phyloP scores from a whole-genome alignment of 2,888 invertebrate species.

The Epinotia bilunana region DNA sequence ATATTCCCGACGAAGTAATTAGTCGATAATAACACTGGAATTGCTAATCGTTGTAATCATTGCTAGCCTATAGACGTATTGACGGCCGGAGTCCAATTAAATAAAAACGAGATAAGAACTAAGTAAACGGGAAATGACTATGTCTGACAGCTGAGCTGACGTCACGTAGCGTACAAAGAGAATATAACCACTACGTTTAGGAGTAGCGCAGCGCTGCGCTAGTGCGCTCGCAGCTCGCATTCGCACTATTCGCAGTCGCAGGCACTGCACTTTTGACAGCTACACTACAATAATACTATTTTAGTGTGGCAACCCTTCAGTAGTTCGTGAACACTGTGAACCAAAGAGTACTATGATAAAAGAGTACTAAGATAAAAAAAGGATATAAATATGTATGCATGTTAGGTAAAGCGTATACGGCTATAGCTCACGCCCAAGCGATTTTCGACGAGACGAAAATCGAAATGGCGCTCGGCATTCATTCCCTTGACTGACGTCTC shows the following conservation, averaged over 20 bases:
- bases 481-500: too few relatives aligned
- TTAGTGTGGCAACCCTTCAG: slow-evolving; percentile 18
- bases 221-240: too few relatives aligned
- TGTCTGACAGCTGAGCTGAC: slow-evolving; percentile 31
- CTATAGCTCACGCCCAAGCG: too few relatives aligned
- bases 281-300: neutral
- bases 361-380: too few relatives aligned
- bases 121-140: slow-evolving; percentile 20
- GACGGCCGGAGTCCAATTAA: slow-evolving; percentile 19
- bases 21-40: slow-evolving; percentile 27
- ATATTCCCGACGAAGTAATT: slow-evolving; percentile 17
- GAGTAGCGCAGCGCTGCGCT: too few relatives aligned
- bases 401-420: too few relatives aligned
- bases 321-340: slow-evolving; percentile 16
- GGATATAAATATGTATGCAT: too few relatives aligned
- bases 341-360: too few relatives aligned
- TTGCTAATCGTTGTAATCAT: slow-evolving; percentile 31
- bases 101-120: slow-evolving; percentile 41
- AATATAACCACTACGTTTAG: too few relatives aligned
- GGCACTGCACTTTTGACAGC: slow-evolving; percentile 16
- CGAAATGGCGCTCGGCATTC: too few relatives aligned
- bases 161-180: too few relatives aligned
- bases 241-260: neutral
- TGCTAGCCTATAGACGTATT: slow-evolving; percentile 16
- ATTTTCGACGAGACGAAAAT: too few relatives aligned